phyloP scores from a whole-genome alignment of 1,140 invertebrate genomes.

The Coptotermes formosanus region DNA sequence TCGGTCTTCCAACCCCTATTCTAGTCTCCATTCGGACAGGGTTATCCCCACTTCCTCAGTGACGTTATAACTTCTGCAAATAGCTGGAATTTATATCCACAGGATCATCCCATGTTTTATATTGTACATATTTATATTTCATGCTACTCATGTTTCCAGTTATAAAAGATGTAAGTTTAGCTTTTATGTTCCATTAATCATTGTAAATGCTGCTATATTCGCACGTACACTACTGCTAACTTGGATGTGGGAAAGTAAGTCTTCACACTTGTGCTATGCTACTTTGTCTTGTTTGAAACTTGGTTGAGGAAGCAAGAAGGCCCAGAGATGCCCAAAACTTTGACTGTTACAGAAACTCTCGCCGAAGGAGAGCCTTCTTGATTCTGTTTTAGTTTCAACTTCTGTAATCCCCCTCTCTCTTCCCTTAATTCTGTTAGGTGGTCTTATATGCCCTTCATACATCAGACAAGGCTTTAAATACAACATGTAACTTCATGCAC shows the following conservation, averaged over 20 bases:
- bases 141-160: neutral
- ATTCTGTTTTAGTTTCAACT: slow-evolving; percentile 19
- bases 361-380: neutral
- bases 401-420: neutral
- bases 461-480: neutral
- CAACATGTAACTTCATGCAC: neutral
- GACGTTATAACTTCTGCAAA: too few relatives aligned
- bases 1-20: too few relatives aligned
- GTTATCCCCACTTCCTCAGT: too few relatives aligned
- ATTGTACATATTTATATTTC: neutral
- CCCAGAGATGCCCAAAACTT: neutral
- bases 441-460: neutral
- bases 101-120: neutral
- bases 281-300: neutral
- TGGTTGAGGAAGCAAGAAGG: neutral
- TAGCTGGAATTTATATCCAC: neutral
- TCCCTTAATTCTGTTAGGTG: neutral
- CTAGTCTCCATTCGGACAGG: too few relatives aligned
- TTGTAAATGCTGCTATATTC: neutral
- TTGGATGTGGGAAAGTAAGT: neutral
- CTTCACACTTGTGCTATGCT: neutral
- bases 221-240: neutral
- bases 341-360: neutral
- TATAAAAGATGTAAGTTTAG: neutral
- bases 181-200: neutral